A percentile compares a stretch with the other conserved stretches of the same genome.
Evolutionary conservation across 2,113 vertebrate species (phyloP).

Genomic region (Echinops telfairi): DNA sequence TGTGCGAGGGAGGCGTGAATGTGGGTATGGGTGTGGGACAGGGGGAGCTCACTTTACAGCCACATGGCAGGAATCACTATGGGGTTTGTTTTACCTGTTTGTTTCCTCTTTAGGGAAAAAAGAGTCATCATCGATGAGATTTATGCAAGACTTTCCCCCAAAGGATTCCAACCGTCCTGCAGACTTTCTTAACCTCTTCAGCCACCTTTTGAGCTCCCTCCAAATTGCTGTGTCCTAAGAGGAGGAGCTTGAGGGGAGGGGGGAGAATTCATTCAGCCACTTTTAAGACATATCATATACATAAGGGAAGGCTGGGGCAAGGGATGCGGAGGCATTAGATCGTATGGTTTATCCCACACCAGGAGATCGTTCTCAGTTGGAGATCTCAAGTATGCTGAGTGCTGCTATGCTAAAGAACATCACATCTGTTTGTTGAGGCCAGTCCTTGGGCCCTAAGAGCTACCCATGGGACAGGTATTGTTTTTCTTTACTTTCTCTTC

Average conservation of each 20-base stretch:
- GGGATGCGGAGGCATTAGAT: slow-evolving; percentile 30
- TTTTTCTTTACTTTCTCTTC: neutral
- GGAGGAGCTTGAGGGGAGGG: neutral
- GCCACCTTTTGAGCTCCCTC: neutral
- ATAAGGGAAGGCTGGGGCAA: neutral
- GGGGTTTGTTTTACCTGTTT: neutral
- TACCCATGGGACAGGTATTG: neutral
- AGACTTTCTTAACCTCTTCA: slow-evolving; percentile 44
- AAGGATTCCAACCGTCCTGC: slow-evolving; percentile 59
- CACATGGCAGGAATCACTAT: slow-evolving; percentile 1
- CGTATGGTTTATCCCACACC: slow-evolving; percentile 24
- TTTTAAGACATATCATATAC: slow-evolving; percentile 28
- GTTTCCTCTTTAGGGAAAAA: slow-evolving; percentile 38
- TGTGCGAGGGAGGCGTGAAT: too few relatives aligned
- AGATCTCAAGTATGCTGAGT: neutral
- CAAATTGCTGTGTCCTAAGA: slow-evolving; percentile 54
- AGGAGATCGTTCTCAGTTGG: neutral
- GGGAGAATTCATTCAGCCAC: slow-evolving; percentile 18
- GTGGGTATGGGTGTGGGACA: too few relatives aligned
- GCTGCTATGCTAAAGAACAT: neutral
- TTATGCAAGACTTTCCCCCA: slow-evolving; percentile 49
- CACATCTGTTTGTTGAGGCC: neutral
- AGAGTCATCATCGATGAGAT: slow-evolving; percentile 65
- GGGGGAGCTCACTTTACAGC: slow-evolving; percentile 1
- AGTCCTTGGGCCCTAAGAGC: neutral